phyloP scores from a whole-genome alignment of 2,797 vertebrate species.

The Taenioides sp. region DNA sequence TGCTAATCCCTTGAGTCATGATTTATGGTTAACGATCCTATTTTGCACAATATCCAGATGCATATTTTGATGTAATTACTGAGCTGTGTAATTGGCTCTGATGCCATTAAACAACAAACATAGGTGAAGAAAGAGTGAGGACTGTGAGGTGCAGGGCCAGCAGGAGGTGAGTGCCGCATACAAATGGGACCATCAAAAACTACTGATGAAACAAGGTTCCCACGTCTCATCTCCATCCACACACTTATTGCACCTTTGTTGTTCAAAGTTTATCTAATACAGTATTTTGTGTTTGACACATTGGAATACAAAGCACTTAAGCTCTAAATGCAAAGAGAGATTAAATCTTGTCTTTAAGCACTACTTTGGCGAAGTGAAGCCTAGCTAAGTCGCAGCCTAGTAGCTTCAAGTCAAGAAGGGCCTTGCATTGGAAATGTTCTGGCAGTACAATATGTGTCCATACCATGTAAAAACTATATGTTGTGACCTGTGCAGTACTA shows the following conservation, averaged over 20 bases:
- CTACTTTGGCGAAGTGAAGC: neutral
- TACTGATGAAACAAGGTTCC: neutral
- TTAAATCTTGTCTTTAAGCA: neutral
- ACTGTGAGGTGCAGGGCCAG: neutral
- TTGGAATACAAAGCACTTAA: neutral
- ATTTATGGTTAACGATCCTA: constrained; percentile 30
- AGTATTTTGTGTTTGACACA: constrained; percentile 3
- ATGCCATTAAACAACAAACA: constrained; percentile 5
- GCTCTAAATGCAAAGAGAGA: neutral
- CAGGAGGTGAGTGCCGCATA: neutral
- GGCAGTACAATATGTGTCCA: neutral
- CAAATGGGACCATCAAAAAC: constrained; percentile 3
- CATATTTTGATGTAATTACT: constrained; percentile 13
- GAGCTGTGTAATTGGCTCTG: constrained; percentile 13
- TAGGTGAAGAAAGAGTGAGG: constrained; percentile 4
- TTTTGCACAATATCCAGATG: constrained; percentile 18
- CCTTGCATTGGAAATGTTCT: neutral
- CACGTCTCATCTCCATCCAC: neutral
- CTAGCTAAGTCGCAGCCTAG: neutral
- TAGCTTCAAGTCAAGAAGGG: neutral
- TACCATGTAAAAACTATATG: too few relatives aligned
- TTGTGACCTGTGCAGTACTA: too few relatives aligned
- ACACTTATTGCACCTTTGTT: neutral
- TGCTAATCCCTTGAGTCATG: constrained; percentile 33
- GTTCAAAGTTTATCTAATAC: neutral